Conservation (phyloP, 2,797 vertebrate genomes). For the Austrolebias charrua region DNA sequence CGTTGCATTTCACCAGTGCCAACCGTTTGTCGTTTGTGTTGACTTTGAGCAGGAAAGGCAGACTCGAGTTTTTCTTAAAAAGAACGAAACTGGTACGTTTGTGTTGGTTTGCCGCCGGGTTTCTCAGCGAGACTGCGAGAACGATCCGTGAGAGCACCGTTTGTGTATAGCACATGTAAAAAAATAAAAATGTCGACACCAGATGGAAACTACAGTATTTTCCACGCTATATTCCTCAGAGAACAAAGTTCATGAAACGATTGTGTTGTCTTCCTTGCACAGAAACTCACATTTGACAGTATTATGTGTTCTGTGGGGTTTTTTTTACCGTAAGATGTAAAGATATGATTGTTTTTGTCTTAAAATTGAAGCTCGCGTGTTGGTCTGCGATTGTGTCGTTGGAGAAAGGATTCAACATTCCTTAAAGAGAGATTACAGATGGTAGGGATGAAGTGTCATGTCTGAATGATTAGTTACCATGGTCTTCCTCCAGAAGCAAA, state of each 20-base stretch:
- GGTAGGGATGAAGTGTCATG: conserved; percentile 6
- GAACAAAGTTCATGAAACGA: conserved; percentile 68
- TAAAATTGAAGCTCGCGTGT: conserved; percentile 41
- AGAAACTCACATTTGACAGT: conserved; percentile 67
- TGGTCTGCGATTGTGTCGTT: conserved; percentile 27
- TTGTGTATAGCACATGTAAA: conserved; percentile 72
- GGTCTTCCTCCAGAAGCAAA: conserved; percentile 36
- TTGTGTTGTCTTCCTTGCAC: conserved; percentile 77
- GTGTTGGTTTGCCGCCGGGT: conserved; percentile 50
- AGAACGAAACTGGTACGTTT: conserved; percentile 49
- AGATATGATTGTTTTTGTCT: conserved; percentile 56
- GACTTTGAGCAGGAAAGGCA: conserved; percentile 66
- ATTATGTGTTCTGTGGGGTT: conserved; percentile 43
- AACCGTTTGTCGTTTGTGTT: conserved; percentile 72
- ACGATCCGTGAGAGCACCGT: conserved; percentile 58
- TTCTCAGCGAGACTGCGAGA: conserved; percentile 45
- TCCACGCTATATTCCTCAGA: conserved; percentile 62
- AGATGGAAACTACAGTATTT: conserved; percentile 67
- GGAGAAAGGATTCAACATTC: conserved; percentile 62
- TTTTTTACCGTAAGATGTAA: conserved; percentile 56
- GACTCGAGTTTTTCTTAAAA: conserved; percentile 52
- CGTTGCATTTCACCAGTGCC: conserved; percentile 81
- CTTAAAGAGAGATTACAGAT: conserved; percentile 33
- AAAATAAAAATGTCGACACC: conserved; percentile 53
- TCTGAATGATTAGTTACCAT: conserved; percentile 29